A percentile compares a stretch with the other conserved stretches of the same genome.
Conservation (phyloP, 2,888 invertebrate species). For the Nomada fabriciana region DNA sequence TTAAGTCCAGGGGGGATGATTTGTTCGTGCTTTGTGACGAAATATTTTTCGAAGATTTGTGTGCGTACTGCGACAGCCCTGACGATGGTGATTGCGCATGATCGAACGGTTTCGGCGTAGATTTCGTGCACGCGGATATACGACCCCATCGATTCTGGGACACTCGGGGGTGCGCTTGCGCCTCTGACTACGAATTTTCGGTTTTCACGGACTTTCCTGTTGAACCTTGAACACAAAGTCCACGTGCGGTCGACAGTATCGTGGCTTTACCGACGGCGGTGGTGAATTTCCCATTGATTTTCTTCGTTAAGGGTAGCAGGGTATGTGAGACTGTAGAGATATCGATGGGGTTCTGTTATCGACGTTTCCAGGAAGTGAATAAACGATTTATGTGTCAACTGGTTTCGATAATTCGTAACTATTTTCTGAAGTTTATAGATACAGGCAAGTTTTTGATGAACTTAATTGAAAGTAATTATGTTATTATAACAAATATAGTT, state of each 20-base stretch:
- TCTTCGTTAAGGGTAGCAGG: not conserved
- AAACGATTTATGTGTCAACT: not conserved
- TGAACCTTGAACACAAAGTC: not conserved
- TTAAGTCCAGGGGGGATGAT: not conserved
- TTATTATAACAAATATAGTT: too few species aligned
- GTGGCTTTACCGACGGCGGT: constrained; percentile 57
- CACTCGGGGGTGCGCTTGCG: constrained; percentile 63
- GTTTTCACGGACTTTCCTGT: constrained; percentile 29
- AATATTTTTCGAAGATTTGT: not conserved
- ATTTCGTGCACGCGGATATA: constrained; percentile 39
- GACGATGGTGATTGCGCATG: constrained; percentile 56
- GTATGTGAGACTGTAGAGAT: not conserved
- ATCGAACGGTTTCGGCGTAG: constrained; percentile 43
- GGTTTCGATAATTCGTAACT: not conserved
- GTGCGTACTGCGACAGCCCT: constrained; percentile 41
- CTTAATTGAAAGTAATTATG: too few species aligned
- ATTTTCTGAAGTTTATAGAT: not conserved
- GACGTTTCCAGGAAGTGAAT: not conserved
- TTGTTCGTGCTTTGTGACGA: not conserved
- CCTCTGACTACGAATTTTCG: constrained; percentile 26
- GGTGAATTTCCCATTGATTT: constrained; percentile 17
- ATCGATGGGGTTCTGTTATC: constrained; percentile 19
- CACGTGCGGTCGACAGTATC: not conserved
- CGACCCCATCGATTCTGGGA: constrained; percentile 67
- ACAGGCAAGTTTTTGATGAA: not conserved